A percentile compares a stretch with the other conserved stretches of the same genome.
Evolutionary conservation across 2,888 invertebrate genomes (phyloP).

Genomic region (Spodoptera littoralis): DNA sequence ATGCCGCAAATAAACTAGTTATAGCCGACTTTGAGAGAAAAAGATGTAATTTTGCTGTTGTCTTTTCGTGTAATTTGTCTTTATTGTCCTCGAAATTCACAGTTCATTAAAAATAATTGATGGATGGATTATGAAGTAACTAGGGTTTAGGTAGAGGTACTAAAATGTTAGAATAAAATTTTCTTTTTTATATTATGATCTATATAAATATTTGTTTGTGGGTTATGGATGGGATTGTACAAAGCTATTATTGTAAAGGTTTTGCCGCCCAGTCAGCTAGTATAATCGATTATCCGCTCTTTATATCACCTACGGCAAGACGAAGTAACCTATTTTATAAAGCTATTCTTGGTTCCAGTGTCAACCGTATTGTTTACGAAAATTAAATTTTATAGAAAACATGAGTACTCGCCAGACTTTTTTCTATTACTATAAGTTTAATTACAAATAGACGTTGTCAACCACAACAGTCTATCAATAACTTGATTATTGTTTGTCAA

Average conservation of each 20-base stretch:
- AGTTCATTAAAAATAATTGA: slow-evolving; percentile 47
- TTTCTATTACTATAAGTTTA: no score
- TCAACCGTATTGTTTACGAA: slow-evolving; percentile 7
- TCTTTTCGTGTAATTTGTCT: slow-evolving; percentile 36
- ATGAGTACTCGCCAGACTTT: no score
- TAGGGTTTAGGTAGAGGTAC: not conserved
- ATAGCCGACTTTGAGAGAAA: slow-evolving; percentile 36
- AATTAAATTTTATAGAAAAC: no score
- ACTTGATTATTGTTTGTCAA: no score
- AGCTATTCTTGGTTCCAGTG: slow-evolving; percentile 15
- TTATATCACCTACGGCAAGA: slow-evolving; percentile 27
- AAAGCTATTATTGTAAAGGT: slow-evolving; percentile 35
- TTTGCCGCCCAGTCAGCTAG: slow-evolving; percentile 25
- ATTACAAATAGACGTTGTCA: no score
- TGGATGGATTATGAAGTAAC: slow-evolving; percentile 32
- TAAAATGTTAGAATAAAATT: no score
- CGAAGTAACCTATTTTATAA: slow-evolving; percentile 37
- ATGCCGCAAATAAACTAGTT: slow-evolving; percentile 56
- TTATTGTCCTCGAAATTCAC: slow-evolving; percentile 35
- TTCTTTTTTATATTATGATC: not conserved
- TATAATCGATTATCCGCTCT: slow-evolving; percentile 42
- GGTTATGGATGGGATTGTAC: slow-evolving; percentile 24
- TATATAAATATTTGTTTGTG: slow-evolving; percentile 9
- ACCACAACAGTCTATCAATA: no score
- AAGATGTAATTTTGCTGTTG: slow-evolving; percentile 50